Evolutionary conservation across 2,113 vertebrate species (phyloP).

Genomic region (Parus major): DNA sequence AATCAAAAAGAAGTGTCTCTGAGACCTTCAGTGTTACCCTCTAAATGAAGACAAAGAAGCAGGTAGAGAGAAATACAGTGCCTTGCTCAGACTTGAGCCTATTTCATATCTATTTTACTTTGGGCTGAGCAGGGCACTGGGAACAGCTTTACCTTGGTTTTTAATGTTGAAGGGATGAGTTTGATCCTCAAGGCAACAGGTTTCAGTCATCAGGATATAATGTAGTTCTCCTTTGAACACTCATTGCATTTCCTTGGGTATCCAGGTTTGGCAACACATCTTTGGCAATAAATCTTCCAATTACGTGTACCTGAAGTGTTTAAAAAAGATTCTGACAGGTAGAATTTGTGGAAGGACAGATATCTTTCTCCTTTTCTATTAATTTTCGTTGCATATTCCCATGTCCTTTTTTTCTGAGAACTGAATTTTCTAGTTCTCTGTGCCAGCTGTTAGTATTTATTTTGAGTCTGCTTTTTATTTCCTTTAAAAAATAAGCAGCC

Average conservation of each 20-base stretch:
- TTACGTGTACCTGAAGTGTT: not conserved
- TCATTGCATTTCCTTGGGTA: not conserved
- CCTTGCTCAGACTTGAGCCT: not conserved
- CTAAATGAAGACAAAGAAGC: not conserved
- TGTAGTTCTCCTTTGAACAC: not conserved
- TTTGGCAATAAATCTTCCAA: not conserved
- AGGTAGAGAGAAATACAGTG: not conserved
- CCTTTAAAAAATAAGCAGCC: not conserved
- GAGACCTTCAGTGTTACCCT: not conserved
- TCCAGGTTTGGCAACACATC: not conserved
- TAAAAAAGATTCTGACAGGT: not conserved
- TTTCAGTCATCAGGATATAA: not conserved
- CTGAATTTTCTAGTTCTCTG: not conserved
- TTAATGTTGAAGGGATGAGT: not conserved
- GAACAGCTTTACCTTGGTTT: not conserved
- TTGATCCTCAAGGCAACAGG: not conserved
- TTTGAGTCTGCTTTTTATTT: not conserved
- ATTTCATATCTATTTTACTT: fast-evolving
- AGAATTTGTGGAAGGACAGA: not conserved
- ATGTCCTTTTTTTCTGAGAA: not conserved
- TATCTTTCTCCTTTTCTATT: not conserved
- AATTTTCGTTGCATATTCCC: not conserved
- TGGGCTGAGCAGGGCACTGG: not conserved
- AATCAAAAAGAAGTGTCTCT: not conserved
- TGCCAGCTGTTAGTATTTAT: not conserved